A percentile compares a stretch with the other conserved stretches of the same genome.
Conservation (phyloP, 2,113 vertebrate genomes). For the Acrocephalus kingi region DNA sequence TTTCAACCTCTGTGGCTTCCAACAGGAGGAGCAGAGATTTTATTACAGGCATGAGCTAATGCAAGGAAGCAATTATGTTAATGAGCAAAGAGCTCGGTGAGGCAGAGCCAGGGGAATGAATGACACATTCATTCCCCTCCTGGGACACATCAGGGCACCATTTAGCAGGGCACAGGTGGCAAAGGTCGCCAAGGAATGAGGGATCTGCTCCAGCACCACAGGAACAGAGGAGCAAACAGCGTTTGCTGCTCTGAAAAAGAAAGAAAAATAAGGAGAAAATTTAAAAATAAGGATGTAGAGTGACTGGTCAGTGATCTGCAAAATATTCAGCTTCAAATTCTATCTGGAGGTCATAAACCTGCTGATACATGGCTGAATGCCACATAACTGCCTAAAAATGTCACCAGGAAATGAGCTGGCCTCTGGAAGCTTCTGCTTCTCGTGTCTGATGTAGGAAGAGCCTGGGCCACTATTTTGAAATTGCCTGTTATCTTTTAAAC, state of each 20-base stretch:
- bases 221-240: not conserved
- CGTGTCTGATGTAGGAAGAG: not conserved
- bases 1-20: not conserved
- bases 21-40: not conserved
- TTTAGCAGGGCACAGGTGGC: not conserved
- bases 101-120: not conserved
- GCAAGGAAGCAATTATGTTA: conserved; percentile 26
- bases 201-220: not conserved
- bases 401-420: not conserved
- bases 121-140: not conserved
- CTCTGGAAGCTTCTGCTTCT: not conserved
- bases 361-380: not conserved
- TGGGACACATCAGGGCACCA: not conserved
- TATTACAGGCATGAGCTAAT: not conserved
- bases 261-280: not conserved
- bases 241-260: not conserved
- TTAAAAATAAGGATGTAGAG: not conserved
- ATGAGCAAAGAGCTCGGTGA: conserved; percentile 33
- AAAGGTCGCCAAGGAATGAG: not conserved
- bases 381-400: not conserved
- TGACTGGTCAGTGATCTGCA: not conserved
- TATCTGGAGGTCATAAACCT: not conserved
- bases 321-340: not conserved
- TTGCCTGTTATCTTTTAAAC: not conserved
- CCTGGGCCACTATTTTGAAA: not conserved